These are phyloP conservation scores for Anabas testudineus DNA, from an alignment of 2,797 vertebrate species.

Conservation along the genomic window DNA sequence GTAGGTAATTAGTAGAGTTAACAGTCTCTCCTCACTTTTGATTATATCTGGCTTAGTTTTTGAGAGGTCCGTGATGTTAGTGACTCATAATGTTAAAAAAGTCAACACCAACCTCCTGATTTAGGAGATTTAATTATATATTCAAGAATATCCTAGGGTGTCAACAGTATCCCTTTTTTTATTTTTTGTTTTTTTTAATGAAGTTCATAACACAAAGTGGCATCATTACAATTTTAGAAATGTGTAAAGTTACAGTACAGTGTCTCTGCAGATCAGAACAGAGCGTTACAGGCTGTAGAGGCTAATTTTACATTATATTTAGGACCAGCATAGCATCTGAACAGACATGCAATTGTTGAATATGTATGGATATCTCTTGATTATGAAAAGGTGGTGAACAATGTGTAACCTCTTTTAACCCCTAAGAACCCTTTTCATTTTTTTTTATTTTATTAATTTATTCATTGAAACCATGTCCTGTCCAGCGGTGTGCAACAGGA, in stretches of 20 bases:
- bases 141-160: neutral
- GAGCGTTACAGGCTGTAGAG: neutral
- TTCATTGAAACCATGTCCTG: too few relatives aligned
- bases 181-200: neutral
- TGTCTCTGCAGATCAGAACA: neutral
- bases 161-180: neutral
- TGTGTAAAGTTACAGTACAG: too few relatives aligned
- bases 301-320: neutral
- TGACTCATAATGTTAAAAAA: neutral
- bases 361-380: neutral
- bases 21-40: neutral
- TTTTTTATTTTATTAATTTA: too few relatives aligned
- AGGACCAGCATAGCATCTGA: neutral
- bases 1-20: conserved; percentile 1
- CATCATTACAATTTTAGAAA: too few relatives aligned
- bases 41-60: neutral
- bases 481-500: too few relatives aligned
- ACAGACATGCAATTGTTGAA: neutral
- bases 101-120: neutral
- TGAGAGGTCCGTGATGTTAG: neutral
- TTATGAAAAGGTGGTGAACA: neutral
- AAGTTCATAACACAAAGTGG: neutral
- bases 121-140: conserved; percentile 2
- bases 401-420: conserved; percentile 11
- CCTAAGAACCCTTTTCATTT: too few relatives aligned